Percentiles rank a stretch among this genome's conserved stretches.
These are phyloP conservation scores for Carpatolechia fugitivella DNA, from an alignment of 2,888 invertebrate genomes.

Conservation along the genomic window DNA sequence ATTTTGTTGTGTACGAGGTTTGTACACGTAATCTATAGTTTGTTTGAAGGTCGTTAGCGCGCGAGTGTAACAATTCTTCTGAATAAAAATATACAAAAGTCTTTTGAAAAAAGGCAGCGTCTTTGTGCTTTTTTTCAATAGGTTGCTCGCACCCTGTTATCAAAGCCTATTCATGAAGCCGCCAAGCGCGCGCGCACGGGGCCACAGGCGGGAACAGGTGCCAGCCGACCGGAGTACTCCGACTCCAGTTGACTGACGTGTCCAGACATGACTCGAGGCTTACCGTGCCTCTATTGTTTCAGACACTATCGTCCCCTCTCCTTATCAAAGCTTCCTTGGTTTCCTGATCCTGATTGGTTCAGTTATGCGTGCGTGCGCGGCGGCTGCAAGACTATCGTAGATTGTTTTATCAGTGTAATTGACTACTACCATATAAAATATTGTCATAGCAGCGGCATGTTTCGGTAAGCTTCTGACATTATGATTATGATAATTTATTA, in stretches of 20 bases:
- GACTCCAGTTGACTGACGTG: background rate
- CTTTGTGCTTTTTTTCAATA: background rate
- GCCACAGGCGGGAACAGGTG: background rate
- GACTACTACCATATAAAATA: too few species aligned
- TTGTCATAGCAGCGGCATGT: background rate
- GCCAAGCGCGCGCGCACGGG: background rate
- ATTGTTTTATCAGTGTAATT: background rate
- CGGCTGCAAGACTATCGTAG: background rate
- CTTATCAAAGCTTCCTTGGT: background rate
- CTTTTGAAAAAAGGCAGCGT: background rate
- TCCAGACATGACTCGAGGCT: background rate
- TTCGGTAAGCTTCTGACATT: background rate
- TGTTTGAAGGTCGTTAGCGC: constrained; percentile 4
- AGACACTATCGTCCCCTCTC: background rate
- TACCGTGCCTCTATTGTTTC: background rate
- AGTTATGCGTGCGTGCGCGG: background rate
- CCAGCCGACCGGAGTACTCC: background rate
- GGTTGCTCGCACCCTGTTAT: background rate
- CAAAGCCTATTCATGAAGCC: background rate
- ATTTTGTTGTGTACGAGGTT: background rate
- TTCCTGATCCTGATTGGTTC: background rate
- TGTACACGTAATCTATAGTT: background rate
- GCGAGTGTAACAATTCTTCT: background rate
- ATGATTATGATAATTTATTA: background rate
- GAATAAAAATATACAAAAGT: background rate